Percentiles rank a stretch among this genome's conserved stretches.
These are phyloP conservation scores for Hoplias malabaricus DNA, from an alignment of 2,113 vertebrate species.

Conservation along the genomic window DNA sequence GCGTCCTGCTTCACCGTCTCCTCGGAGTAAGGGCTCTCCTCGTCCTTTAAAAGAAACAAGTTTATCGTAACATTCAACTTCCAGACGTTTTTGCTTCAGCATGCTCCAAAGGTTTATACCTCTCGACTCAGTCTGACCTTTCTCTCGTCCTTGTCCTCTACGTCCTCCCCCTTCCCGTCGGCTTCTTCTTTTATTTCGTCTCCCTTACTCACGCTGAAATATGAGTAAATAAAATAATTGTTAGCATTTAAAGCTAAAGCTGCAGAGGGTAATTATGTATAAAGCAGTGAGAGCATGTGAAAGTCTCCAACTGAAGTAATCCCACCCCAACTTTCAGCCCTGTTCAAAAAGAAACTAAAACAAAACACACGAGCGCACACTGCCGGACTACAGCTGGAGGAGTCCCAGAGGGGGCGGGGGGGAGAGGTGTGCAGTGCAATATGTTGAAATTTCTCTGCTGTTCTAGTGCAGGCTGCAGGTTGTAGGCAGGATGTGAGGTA, in stretches of 20 bases:
- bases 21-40: slow-evolving; percentile 64
- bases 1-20: slow-evolving; percentile 66
- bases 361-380: too few relatives aligned
- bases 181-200: slow-evolving; percentile 65
- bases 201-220: slow-evolving; percentile 60
- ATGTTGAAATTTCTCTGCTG: too few relatives aligned
- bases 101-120: not conserved
- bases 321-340: too few relatives aligned
- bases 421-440: too few relatives aligned
- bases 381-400: too few relatives aligned
- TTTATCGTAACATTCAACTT: not conserved
- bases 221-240: slow-evolving; percentile 1
- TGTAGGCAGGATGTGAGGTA: too few relatives aligned
- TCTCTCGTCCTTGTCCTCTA: slow-evolving; percentile 41
- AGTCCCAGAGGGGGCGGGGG: too few relatives aligned
- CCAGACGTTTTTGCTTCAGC: not conserved
- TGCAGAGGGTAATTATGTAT: too few relatives aligned
- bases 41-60: slow-evolving; percentile 62
- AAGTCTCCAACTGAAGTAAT: not conserved
- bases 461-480: too few relatives aligned
- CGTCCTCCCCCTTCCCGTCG: slow-evolving; percentile 58
- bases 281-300: too few relatives aligned
- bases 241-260: not conserved
- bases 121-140: slow-evolving; percentile 8
- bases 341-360: too few relatives aligned